Evolutionary conservation across 2,113 vertebrate genomes (phyloP).

Genomic region (Barnardius zonarius): DNA sequence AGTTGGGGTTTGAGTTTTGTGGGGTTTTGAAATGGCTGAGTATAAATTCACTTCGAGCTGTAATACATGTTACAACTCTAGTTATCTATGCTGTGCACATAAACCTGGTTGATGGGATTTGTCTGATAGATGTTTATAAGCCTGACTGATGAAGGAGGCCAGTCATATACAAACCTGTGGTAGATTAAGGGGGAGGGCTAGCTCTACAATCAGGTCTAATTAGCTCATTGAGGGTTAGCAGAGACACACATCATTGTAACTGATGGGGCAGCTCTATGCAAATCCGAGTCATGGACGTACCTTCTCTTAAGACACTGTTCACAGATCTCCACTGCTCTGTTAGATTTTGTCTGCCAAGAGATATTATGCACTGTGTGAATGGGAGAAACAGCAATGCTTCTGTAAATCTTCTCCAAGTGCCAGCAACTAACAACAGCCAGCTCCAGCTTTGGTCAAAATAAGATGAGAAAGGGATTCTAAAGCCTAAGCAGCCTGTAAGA

Average conservation of each 20-base stretch:
- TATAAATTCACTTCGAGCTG: neutral
- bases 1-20: neutral
- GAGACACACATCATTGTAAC: rapidly evolving
- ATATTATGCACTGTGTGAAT: neutral
- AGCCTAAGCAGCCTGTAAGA: neutral
- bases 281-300: neutral
- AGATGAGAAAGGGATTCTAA: neutral
- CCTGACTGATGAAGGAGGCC: neutral
- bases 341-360: neutral
- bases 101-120: neutral
- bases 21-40: neutral
- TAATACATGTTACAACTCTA: neutral
- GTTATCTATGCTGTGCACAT: neutral
- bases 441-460: neutral
- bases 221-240: neutral
- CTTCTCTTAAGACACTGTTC: neutral
- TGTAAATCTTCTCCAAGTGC: neutral
- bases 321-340: neutral
- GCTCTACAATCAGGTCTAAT: neutral
- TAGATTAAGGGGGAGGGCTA: neutral
- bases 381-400: neutral
- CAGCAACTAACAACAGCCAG: neutral
- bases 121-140: neutral
- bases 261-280: neutral
- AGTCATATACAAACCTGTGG: neutral